Evolutionary conservation across 1,140 invertebrate genomes (phyloP), one percentile per base, ranked within the genome.

Genomic region (Adelges cooleyi): DNA sequence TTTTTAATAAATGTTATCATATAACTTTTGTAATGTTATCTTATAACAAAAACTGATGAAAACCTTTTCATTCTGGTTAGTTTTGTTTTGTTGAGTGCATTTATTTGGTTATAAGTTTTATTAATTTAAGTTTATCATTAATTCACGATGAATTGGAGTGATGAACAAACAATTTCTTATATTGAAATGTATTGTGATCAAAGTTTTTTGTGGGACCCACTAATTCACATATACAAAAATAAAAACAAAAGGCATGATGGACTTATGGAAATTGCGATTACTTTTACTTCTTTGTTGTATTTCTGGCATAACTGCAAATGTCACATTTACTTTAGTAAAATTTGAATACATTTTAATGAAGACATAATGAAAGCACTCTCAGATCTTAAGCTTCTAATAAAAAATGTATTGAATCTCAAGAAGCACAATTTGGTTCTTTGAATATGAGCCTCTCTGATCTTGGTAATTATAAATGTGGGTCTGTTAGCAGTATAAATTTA

Each of bases 171-270:
- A 17, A 38, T 51, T 13, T 46, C 2, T 51, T 66, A 56, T 44
- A 68, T 68, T 50, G 38, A 66, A 27, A 44, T 56, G 44, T 68
- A 68, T 46, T 51, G 51, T 33, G 67, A 52, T 66, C 65, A 40
- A 18, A 23, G 22, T 65, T 44, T 29, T 2, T 51, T 69, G 62
- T 68, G 68, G 67, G 49, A 69, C 38, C 42, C 49, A 17, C 44
- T 25, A 49, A 27, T 54, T 29, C 20, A 10, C 29, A 49, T 59
- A 15, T 65, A 67, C 29, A 69, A 69, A 69, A 62, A 67, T 46
- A 51, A 33, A 33, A 65, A 69, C 52, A 67, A 67, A 62, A 33
- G 59, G 25, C 40, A 67, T 50, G 66, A 69, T 65, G 68, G 46
- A 11, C 36, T 69, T 17, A 40, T 65, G 49, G 67, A 69, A 68